Evolutionary conservation across 2,888 invertebrate genomes (phyloP).

Genomic region (Megastigmus dorsalis): DNA sequence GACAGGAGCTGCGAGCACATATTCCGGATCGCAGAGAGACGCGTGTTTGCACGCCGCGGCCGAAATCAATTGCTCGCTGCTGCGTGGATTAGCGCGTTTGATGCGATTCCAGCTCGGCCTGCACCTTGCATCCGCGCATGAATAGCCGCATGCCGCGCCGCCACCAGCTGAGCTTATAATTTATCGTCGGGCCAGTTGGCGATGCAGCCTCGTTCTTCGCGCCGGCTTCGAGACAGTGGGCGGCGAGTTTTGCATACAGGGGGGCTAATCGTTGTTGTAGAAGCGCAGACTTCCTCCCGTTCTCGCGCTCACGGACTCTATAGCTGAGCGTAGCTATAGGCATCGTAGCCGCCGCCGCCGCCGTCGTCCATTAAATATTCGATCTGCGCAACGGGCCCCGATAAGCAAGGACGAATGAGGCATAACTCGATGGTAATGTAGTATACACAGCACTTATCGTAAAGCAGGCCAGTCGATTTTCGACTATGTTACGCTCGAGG

Average conservation of each 20-base stretch:
- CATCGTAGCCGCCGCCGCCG: not conserved
- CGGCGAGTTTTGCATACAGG: not conserved
- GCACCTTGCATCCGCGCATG: too few species aligned
- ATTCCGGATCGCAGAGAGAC: too few species aligned
- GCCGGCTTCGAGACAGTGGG: not conserved
- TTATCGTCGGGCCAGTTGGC: constrained; percentile 1
- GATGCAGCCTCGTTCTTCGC: not conserved
- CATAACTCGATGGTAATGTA: constrained; percentile 40
- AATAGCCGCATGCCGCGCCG: too few species aligned
- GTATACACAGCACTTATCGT: constrained; percentile 42
- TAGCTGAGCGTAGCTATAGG: not conserved
- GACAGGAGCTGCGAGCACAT: too few species aligned
- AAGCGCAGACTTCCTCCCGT: too few species aligned
- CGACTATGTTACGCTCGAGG: constrained; percentile 28
- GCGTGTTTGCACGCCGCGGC: too few species aligned
- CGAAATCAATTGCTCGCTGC: constrained; percentile 27
- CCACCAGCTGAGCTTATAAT: constrained; percentile 3
- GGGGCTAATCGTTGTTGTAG: not conserved
- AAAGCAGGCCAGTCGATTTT: constrained; percentile 45
- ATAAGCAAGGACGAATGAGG: constrained; percentile 43
- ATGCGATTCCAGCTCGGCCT: not conserved
- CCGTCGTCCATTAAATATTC: constrained; percentile 34
- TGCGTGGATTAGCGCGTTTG: constrained; percentile 10
- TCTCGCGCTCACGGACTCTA: too few species aligned
- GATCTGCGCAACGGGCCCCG: not conserved